A percentile compares a stretch with the other conserved stretches of the same genome.
These are phyloP conservation scores for Sardina pilchardus DNA, from an alignment of 2,113 vertebrate species.

Conservation along the genomic window DNA sequence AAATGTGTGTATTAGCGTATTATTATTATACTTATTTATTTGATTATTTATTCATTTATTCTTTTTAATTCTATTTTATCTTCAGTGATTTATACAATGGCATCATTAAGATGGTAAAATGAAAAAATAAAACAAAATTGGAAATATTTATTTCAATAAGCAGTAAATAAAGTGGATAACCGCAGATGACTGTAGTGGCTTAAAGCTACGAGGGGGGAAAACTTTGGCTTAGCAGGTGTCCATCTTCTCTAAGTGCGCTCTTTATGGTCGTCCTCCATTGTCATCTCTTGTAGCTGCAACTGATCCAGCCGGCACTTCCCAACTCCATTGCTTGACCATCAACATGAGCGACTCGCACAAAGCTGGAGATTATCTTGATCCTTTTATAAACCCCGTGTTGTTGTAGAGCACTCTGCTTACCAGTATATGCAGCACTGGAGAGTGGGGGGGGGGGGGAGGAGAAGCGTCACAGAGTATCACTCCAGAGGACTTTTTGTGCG, in stretches of 20 bases:
- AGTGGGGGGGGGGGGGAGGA: not conserved
- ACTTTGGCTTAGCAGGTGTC: too few relatives aligned
- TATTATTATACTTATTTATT: too few relatives aligned
- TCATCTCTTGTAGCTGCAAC: not conserved
- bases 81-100: too few relatives aligned
- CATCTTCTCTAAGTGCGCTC: not conserved
- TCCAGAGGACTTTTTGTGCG: not conserved
- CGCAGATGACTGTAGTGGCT: not conserved
- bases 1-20: too few relatives aligned
- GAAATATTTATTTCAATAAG: too few relatives aligned
- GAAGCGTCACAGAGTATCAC: not conserved
- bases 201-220: not conserved
- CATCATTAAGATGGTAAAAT: too few relatives aligned
- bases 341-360: not conserved
- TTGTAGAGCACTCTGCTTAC: not conserved
- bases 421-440: not conserved
- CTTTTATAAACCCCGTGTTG: not conserved
- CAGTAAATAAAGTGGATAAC: too few relatives aligned
- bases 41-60: too few relatives aligned
- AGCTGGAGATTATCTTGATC: constrained; percentile 13
- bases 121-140: too few relatives aligned
- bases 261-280: not conserved
- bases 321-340: not conserved
- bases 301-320: not conserved
- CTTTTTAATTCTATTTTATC: too few relatives aligned